Base-by-base conservation (phyloP, 2,888 invertebrate species). In the Linyphia triangularis region DNA sequence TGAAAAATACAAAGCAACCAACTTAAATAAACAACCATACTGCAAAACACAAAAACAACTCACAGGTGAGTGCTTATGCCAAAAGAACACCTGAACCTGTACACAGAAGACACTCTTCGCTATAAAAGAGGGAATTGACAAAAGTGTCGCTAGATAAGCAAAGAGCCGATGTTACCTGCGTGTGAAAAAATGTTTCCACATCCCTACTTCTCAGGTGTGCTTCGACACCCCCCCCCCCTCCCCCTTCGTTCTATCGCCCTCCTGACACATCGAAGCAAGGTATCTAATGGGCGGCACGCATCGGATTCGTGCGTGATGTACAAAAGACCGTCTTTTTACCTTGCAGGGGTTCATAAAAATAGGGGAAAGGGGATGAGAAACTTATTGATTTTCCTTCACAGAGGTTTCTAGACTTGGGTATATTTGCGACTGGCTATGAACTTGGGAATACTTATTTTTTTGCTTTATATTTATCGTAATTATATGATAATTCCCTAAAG, bases 221-320 rank as follows among this genome's bases (percentile, higher is more conserved):
- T n/a, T n/a, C n/a, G n/a, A n/a, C n/a, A n/a, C n/a, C n/a, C n/a
- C n/a, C n/a, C n/a, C n/a, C n/a, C n/a, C n/a, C n/a, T n/a, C n/a
- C n/a, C n/a, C n/a, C n/a, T n/a, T n/a, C n/a, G n/a, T n/a, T n/a
- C n/a, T n/a, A n/a, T n/a, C n/a, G n/a, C 81, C 65, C 51, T 43
- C 78, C 33, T 30, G 1, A 5, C 78, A 67, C 65, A 75, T 30
- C 30, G 26, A 51, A 69, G 63, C 26, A 70, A 59, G 57, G 51
- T 70, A 70, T 70, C 85, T 78, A 78, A 85, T 70, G 77, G 59
- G n/a, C 67, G 26, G 19, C 77, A 85, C 67, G 85, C 65, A 77
- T 77, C 78, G 30, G 30, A 40, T 78, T 69, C 77, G 77, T 77
- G 77, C 73, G 33, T 40, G 65, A 77, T 70, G 61, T 33, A 37